Evolutionary conservation across 2,113 vertebrate genomes (phyloP).

Genomic region (Rafetus swinhoei): DNA sequence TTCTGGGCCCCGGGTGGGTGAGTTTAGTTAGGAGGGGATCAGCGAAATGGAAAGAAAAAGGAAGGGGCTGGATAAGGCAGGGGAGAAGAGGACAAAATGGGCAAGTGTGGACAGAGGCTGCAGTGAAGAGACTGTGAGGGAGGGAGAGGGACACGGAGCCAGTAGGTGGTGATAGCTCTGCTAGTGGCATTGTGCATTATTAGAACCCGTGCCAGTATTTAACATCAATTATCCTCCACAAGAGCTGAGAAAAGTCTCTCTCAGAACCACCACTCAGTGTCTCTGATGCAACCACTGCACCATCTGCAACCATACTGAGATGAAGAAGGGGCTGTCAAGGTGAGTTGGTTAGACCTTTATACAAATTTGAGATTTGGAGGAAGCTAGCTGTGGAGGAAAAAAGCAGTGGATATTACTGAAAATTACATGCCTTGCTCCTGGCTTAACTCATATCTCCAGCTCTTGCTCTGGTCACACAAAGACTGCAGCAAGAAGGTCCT

Average conservation of each 20-base stretch:
- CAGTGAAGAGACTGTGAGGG: neutral
- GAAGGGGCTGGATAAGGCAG: neutral
- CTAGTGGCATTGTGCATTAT: constrained; percentile 1
- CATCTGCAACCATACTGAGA: neutral
- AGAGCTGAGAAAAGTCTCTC: constrained; percentile 12
- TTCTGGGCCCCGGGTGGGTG: neutral
- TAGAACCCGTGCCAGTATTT: constrained; percentile 1
- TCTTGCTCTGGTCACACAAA: no score
- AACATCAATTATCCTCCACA: neutral
- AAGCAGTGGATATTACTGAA: neutral
- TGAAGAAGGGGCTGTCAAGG: neutral
- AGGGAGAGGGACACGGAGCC: neutral
- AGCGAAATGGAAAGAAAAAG: neutral
- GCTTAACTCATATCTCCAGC: no score
- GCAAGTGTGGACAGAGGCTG: neutral
- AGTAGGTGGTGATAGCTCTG: neutral
- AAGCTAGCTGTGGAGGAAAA: neutral
- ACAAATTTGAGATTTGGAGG: neutral
- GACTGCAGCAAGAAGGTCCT: no score
- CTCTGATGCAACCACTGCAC: neutral
- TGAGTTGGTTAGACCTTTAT: neutral
- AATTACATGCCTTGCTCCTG: no score
- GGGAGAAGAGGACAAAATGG: neutral
- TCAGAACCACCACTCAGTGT: neutral
- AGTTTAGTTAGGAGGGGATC: neutral